Evolutionary conservation across 2,113 vertebrate genomes (phyloP).

Genomic region (Hydropotes inermis): DNA sequence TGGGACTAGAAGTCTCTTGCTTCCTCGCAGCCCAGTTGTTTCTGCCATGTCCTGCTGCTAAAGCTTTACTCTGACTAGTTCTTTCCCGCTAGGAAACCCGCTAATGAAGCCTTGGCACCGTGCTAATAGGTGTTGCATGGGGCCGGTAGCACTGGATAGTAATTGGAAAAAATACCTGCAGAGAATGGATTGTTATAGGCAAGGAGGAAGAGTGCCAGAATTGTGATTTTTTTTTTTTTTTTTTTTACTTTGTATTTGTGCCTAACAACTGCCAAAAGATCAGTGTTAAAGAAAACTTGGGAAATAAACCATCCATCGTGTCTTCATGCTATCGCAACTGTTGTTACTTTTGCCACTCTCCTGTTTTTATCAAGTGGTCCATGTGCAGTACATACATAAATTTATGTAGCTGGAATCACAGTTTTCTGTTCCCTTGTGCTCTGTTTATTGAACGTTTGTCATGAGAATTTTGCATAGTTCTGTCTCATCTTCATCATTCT

Average conservation of each 20-base stretch:
- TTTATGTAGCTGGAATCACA: neutral
- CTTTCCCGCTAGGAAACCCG: neutral
- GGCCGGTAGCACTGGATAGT: neutral
- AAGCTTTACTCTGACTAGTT: neutral
- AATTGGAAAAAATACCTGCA: neutral
- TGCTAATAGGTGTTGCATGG: neutral
- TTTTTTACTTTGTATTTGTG: neutral
- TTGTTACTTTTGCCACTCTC: neutral
- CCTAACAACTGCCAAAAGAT: neutral
- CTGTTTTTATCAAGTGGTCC: neutral
- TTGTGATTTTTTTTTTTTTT: neutral
- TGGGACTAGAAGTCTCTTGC: neutral
- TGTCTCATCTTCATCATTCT: neutral
- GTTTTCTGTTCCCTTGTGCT: neutral
- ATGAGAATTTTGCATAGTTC: neutral
- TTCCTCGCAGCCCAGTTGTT: neutral
- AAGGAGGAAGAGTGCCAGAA: neutral
- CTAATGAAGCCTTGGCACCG: neutral
- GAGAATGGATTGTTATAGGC: neutral
- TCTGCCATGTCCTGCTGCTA: conserved; percentile 29
- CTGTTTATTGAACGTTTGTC: neutral
- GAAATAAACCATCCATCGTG: neutral
- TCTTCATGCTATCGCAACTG: neutral
- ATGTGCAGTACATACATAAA: fast-evolving
- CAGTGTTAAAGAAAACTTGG: neutral